Percentiles rank a stretch among this genome's conserved stretches.
Conservation (phyloP, 1,140 invertebrate genomes). For the Melitaea cinxia region DNA sequence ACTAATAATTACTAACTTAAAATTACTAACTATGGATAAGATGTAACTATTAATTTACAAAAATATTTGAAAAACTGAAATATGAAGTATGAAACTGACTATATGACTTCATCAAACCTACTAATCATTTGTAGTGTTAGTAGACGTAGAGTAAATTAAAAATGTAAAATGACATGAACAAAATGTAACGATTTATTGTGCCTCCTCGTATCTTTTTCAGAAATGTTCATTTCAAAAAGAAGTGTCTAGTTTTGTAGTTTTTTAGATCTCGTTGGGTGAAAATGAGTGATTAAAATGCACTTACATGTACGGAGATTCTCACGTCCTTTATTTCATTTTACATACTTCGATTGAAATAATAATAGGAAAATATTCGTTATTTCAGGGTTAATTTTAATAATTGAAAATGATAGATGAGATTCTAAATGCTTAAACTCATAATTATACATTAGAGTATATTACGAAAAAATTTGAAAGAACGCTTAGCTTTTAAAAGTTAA, state of each 20-base stretch:
- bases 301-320: not conserved
- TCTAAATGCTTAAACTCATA: no score
- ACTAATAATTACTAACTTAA: no score
- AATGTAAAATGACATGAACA: not conserved
- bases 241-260: slow-evolving; percentile 2
- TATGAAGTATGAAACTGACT: not conserved
- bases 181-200: not conserved
- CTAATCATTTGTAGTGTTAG: not conserved
- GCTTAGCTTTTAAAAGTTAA: no score
- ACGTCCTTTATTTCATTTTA: not conserved
- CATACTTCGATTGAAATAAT: not conserved
- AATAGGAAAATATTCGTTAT: no score
- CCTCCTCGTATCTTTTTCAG: not conserved
- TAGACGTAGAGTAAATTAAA: not conserved
- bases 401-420: no score
- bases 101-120: not conserved
- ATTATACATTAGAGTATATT: no score
- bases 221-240: not conserved
- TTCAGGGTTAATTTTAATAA: no score
- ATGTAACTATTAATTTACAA: not conserved
- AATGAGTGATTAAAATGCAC: not conserved
- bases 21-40: no score
- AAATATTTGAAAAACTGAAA: not conserved
- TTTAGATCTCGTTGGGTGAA: slow-evolving; percentile 3
- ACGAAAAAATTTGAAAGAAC: no score